These are phyloP conservation scores for Drosophila ficusphila DNA, from an alignment of 1,140 invertebrate genomes.

Conservation along the genomic window DNA sequence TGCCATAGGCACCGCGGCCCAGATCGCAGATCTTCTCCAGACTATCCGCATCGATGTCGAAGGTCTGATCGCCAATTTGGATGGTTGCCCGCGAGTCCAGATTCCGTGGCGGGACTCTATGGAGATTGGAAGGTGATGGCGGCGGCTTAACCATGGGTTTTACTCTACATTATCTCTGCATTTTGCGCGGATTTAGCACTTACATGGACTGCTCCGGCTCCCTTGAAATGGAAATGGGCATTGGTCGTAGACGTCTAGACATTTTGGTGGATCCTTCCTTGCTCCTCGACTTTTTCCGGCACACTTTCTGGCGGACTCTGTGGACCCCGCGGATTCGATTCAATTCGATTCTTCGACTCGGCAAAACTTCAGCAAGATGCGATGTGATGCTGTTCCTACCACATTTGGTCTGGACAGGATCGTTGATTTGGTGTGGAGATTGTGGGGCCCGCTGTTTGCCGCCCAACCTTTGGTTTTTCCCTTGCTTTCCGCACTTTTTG, in stretches of 20 bases:
- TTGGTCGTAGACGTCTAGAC: constrained; percentile 59
- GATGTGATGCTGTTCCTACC: constrained; percentile 70
- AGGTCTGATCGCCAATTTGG: constrained; percentile 93
- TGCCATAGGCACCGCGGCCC: constrained; percentile 97
- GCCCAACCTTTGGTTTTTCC: constrained; percentile 3
- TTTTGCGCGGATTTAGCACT: constrained; percentile 31
- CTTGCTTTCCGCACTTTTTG: constrained; percentile 26
- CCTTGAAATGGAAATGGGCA: constrained; percentile 41
- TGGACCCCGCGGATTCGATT: constrained; percentile 3
- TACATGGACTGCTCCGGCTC: constrained; percentile 65
- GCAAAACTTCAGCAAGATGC: not conserved
- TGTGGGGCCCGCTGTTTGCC: constrained; percentile 11
- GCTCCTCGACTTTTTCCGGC: constrained; percentile 12
- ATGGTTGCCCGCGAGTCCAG: constrained; percentile 94
- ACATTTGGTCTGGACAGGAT: constrained; percentile 62
- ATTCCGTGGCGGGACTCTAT: constrained; percentile 88
- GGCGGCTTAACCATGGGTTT: not conserved
- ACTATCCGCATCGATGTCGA: constrained; percentile 96
- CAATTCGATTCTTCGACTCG: not conserved
- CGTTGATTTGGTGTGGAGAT: constrained; percentile 17
- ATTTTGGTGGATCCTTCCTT: constrained; percentile 10
- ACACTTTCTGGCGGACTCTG: constrained; percentile 24
- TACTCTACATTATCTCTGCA: not conserved
- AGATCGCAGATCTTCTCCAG: constrained; percentile 94
- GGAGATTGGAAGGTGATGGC: not conserved